phyloP scores from a whole-genome alignment of 2,797 vertebrate species.

The Poecilia picta region DNA sequence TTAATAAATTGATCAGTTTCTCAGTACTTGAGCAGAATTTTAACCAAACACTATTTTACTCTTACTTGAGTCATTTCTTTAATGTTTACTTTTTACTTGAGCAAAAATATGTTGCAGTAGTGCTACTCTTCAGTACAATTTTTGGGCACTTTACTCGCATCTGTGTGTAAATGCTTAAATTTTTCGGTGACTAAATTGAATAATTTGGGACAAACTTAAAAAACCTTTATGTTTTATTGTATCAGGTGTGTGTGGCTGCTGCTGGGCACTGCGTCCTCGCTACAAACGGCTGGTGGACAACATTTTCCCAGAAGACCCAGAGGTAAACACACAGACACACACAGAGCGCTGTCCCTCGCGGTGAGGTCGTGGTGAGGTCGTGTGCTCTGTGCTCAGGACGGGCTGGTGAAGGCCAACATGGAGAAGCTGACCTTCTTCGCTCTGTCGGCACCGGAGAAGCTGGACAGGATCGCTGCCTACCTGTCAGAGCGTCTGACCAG shows the following conservation, averaged over 20 bases:
- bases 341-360: background rate
- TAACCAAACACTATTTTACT: too few species aligned
- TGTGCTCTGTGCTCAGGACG: slow-evolving; percentile 80
- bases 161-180: background rate
- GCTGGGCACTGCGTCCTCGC: slow-evolving; percentile 88
- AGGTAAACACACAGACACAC: slow-evolving; percentile 70
- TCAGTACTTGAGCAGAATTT: too few species aligned
- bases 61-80: too few species aligned
- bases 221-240: background rate
- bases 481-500: slow-evolving; percentile 90
- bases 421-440: slow-evolving; percentile 96
- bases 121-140: too few species aligned
- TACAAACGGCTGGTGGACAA: slow-evolving; percentile 94
- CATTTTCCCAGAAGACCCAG: slow-evolving; percentile 91
- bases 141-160: too few species aligned
- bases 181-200: background rate
- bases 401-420: slow-evolving; percentile 95
- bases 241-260: slow-evolving; percentile 90
- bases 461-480: slow-evolving; percentile 92
- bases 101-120: too few species aligned
- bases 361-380: background rate
- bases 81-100: too few species aligned
- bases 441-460: slow-evolving; percentile 92
- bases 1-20: too few species aligned
- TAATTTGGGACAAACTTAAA: background rate